Conservation (phyloP, 2,797 vertebrate genomes). For the Enteromius unitaeniatus region DNA sequence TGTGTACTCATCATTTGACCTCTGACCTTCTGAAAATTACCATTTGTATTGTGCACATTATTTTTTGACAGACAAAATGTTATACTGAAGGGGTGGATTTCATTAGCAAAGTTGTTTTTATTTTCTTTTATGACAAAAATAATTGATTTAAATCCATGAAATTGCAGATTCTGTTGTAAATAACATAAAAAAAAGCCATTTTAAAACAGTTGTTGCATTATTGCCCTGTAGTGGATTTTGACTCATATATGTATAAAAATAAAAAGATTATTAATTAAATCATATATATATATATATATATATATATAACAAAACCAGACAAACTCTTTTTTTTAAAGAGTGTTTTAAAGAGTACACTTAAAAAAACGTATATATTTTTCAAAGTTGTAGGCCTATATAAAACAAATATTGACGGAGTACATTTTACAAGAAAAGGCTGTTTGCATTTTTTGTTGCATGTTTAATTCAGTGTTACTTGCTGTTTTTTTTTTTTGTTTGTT, state of each 20-base stretch:
- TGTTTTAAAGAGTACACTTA: too few species aligned
- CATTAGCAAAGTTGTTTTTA: not conserved
- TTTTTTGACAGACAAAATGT: not conserved
- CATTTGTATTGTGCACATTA: not conserved
- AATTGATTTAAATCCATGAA: not conserved
- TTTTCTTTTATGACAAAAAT: not conserved
- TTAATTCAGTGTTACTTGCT: not conserved
- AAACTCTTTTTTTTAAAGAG: too few species aligned
- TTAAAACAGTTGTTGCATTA: too few species aligned
- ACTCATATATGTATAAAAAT: too few species aligned
- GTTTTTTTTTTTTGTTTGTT: not conserved
- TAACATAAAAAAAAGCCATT: not conserved
- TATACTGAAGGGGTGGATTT: not conserved
- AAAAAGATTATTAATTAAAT: too few species aligned
- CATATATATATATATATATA: too few species aligned
- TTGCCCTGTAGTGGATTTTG: too few species aligned
- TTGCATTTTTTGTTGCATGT: not conserved
- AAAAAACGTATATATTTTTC: too few species aligned
- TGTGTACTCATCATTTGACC: not conserved
- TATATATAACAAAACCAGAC: too few species aligned
- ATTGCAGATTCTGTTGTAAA: not conserved
- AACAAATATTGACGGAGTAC: not conserved
- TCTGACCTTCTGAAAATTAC: not conserved
- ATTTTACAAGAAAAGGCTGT: not conserved
- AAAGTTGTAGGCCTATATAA: not conserved